A percentile compares a stretch with the other conserved stretches of the same genome.
Conservation (phyloP, 2,888 invertebrate species). For the Amaurobius ferox region DNA sequence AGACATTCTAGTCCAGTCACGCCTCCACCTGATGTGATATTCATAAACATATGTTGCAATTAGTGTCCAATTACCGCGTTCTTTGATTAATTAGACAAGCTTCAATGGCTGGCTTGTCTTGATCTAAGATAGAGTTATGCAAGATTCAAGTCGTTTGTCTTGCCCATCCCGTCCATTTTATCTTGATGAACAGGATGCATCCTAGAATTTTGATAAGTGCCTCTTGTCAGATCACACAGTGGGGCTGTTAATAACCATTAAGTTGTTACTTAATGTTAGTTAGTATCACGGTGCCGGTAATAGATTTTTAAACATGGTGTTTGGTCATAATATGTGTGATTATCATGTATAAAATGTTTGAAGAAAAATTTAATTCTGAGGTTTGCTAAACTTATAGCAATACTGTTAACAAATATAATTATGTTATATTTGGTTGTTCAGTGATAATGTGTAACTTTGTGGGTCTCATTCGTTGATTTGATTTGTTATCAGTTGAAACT, state of each 20-base stretch:
- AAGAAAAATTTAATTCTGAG: too few relatives aligned
- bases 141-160: slow-evolving; percentile 4
- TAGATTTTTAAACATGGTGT: background rate
- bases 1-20: background rate
- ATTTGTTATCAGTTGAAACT: too few relatives aligned
- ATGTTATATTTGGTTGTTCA: too few relatives aligned
- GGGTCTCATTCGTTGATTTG: too few relatives aligned
- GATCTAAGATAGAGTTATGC: background rate
- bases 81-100: background rate
- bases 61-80: background rate
- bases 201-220: background rate
- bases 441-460: too few relatives aligned
- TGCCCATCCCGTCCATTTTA: background rate
- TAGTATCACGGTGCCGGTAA: background rate
- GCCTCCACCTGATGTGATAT: background rate
- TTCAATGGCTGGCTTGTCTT: background rate
- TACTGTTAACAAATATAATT: too few relatives aligned
- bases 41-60: background rate
- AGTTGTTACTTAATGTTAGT: slow-evolving; percentile 9
- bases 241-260: slow-evolving; percentile 1
- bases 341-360: too few relatives aligned
- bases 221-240: background rate
- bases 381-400: too few relatives aligned
- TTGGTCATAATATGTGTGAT: background rate
- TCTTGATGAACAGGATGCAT: background rate